Base-by-base conservation (phyloP, 2,113 vertebrate species). In the Stigmatopora nigra region DNA sequence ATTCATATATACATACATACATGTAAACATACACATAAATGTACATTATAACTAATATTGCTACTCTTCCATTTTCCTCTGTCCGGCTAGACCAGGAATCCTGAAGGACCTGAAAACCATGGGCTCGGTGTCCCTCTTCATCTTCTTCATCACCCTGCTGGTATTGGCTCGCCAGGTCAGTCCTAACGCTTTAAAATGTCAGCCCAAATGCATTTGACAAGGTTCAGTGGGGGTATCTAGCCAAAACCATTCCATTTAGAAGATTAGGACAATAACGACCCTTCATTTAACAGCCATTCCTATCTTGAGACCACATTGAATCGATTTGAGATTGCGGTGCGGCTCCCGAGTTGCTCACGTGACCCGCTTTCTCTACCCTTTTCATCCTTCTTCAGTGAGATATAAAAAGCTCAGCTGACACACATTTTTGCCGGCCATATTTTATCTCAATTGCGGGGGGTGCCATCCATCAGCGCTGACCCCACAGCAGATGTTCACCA, bases 101-200 rank as follows among this genome's bases (percentile, higher is more conserved):
- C 88, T 98, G 78, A 99, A 99, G 88, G 94, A 99, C 75, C 83
- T 98, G 65, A 98, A 98, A 90, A 96, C 94, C 64, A 99, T 99
- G 97, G 96, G 97, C 68, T 95, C 95, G 0, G 90, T 98, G 67
- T 97, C 94, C 41, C 90, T 99, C 59, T 97, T 95, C 71, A 97
- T 99, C 85, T 98, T 99, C 86, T 99, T 98, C 79, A 31, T 96
- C 86, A 99, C 96, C 0, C 88, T 99, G 20, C 92, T 99, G 66
- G 94, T 99, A 44, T 88, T 99, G 83, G 94, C 95, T 14, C 88
- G 96, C 79, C 97, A 99, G 96, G 97, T 99, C 90, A 89, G 95
- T 83, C 17, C 2, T 31, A 31, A 31, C 25, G 3, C 25, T 1
- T 4, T n/a, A 17, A 25, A 9, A 58, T 44, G 31, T 22, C n/a